These are phyloP conservation scores for Caenorhabditis elegans DNA, from an alignment of 1,140 invertebrate species.

Conservation along the genomic window WBcel235 BX284605.5:1747501-1748000, in stretches of 20 bases:
- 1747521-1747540: too few relatives aligned
- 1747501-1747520: not conserved
- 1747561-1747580: too few relatives aligned
- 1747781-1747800: not conserved
- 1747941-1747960: too few relatives aligned
- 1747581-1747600: too few relatives aligned
- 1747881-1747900: too few relatives aligned
- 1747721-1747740: not conserved
- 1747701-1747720: not conserved
- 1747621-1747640: not conserved
- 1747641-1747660: not conserved
- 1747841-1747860: conserved; percentile 21
- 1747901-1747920: too few relatives aligned
- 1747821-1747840: not conserved
- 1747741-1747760: not conserved
- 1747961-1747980: too few relatives aligned
- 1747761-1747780: not conserved
- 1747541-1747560: too few relatives aligned
- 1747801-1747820: not conserved
- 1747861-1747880: conserved; percentile 2
- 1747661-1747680: not conserved
- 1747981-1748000: too few relatives aligned
- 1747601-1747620: too few relatives aligned
- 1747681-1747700: not conserved
- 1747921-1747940: too few relatives aligned